These are phyloP conservation scores for Plecotus auritus DNA, from an alignment of 2,113 vertebrate species.

Conservation along the genomic window DNA sequence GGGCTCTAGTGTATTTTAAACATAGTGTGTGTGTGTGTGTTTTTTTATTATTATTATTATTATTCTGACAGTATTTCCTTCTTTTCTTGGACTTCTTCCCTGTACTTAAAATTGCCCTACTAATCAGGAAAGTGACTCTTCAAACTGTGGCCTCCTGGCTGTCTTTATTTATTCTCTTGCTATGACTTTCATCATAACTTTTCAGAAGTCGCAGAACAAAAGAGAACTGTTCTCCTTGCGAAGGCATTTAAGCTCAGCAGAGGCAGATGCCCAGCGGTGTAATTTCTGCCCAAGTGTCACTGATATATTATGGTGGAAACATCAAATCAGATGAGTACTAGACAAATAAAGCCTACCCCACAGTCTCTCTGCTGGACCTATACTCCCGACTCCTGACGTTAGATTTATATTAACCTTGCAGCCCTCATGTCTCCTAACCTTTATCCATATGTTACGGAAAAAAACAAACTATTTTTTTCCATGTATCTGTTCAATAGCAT, in stretches of 20 bases:
- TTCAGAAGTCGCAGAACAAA: slow-evolving; percentile 17
- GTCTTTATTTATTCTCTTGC: slow-evolving; percentile 51
- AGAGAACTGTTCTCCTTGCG: slow-evolving; percentile 33
- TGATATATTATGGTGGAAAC: slow-evolving; percentile 54
- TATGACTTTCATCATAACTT: slow-evolving; percentile 61
- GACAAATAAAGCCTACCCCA: slow-evolving; percentile 36
- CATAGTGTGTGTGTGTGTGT: neutral
- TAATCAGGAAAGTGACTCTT: slow-evolving; percentile 55
- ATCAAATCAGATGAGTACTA: slow-evolving; percentile 36
- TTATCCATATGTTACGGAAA: neutral
- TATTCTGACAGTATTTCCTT: slow-evolving; percentile 7
- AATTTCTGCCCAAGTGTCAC: slow-evolving; percentile 49
- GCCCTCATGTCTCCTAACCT: neutral
- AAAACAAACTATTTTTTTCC: neutral
- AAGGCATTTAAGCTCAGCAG: slow-evolving; percentile 44
- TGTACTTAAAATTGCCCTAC: slow-evolving; percentile 32
- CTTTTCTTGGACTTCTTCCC: neutral
- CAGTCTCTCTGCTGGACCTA: neutral
- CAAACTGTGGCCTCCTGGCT: neutral
- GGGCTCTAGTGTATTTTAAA: slow-evolving; percentile 34
- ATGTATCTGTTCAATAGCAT: neutral
- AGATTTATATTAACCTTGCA: neutral
- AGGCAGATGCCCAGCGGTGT: slow-evolving; percentile 50
- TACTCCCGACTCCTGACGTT: neutral
- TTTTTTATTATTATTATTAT: neutral